Evolutionary conservation across 2,888 invertebrate species (phyloP), one percentile per base, ranked within the genome.

Genomic region (Neria commutata): DNA sequence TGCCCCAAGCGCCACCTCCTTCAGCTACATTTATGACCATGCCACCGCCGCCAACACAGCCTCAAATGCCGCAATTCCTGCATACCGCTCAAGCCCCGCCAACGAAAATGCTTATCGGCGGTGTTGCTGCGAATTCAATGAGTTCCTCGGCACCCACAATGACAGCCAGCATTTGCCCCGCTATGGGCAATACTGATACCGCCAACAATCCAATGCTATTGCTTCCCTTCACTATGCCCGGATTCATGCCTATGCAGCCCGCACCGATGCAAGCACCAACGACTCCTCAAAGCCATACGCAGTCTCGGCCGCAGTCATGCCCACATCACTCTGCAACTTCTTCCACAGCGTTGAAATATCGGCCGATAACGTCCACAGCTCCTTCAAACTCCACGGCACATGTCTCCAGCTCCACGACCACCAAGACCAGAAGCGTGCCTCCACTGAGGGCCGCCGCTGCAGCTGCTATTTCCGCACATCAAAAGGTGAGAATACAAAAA

Each of bases 401-500:
- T n/a, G n/a, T 60, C 48, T 3, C 26, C 29, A 14, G 11, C 48
- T 19, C 24, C 50, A n/a, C 47, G 46, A 2, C 16, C 46, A 25
- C 10, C 45, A 42, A 17, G 24, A 26, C 24, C 33, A 16, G 24
- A 66, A 67, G 58, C 46, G 74, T 73, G 3, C 62, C 71, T 45
- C 66, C 74, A 17, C 63, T 75, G 17, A 69, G 72, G 50, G 63
- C 67, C 17, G 61, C 67, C 46, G 69, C 74, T 46, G 66, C 72
- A 21, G 63, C 70, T 14, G 67, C 72, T 45, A 72, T 75, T 58
- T 67, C 66, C 49, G 61, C 62, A n/a, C 74, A 75, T 68, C 73
- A 76, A 58, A 71, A 73, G 75, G 80, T 80, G 67, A 78, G 76
- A 70, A 37, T 29, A 11, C n/a, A n/a, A n/a, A n/a, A n/a, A n/a